These are phyloP conservation scores for Dufourea novaeangliae DNA, from an alignment of 1,140 invertebrate genomes.

Conservation along the genomic window DNA sequence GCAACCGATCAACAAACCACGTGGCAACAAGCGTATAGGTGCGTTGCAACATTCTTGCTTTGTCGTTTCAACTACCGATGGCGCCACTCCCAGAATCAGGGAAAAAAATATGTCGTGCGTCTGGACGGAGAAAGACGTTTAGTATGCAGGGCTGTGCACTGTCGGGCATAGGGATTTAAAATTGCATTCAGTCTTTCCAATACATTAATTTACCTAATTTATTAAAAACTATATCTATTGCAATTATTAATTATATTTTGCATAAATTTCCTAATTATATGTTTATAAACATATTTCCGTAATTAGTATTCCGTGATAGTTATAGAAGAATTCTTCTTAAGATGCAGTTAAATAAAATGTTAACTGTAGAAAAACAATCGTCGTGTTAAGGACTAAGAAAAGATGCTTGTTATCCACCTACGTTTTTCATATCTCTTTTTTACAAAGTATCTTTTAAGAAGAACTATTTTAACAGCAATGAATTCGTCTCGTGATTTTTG, in stretches of 20 bases:
- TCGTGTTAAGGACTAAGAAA: no score
- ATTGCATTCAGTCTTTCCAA: neutral
- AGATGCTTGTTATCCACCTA: no score
- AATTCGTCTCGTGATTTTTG: no score
- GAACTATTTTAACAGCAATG: no score
- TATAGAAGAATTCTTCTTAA: neutral
- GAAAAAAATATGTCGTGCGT: constrained; percentile 29
- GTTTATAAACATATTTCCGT: neutral
- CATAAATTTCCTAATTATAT: neutral
- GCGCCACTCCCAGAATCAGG: constrained; percentile 44
- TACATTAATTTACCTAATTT: neutral
- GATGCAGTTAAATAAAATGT: neutral
- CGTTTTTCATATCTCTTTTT: no score
- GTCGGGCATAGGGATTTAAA: no score
- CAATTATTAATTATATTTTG: neutral
- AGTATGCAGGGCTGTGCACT: neutral
- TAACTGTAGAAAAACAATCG: no score
- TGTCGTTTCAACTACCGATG: constrained; percentile 47
- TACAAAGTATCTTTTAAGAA: no score
- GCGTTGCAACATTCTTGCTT: constrained; percentile 51
- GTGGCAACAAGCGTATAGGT: constrained; percentile 49
- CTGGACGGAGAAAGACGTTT: constrained; percentile 16
- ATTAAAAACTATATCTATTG: neutral
- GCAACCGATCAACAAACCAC: constrained; percentile 56
- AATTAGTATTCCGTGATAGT: neutral